These are phyloP conservation scores for Drosophila macrospina DNA, from an alignment of 2,888 invertebrate genomes.

Conservation along the genomic window DNA sequence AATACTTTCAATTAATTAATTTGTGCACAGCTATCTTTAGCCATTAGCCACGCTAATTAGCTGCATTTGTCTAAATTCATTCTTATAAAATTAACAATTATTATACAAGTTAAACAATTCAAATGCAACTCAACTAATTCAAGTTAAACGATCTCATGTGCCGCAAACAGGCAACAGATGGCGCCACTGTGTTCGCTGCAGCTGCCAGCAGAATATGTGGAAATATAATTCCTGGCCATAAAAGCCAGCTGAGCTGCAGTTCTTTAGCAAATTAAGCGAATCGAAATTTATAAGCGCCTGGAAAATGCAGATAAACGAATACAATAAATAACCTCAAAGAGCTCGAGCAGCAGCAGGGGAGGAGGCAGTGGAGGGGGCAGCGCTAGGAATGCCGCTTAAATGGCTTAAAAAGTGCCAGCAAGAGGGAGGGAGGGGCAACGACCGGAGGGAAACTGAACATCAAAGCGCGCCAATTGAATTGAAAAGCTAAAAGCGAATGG, in stretches of 20 bases:
- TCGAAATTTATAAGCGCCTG: slow-evolving; percentile 66
- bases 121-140: neutral
- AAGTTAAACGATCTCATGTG: neutral
- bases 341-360: neutral
- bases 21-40: slow-evolving; percentile 2
- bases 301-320: slow-evolving; percentile 74
- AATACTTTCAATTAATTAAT: slow-evolving; percentile 65
- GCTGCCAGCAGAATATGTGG: slow-evolving; percentile 25
- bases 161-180: slow-evolving; percentile 22
- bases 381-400: slow-evolving; percentile 34
- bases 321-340: slow-evolving; percentile 64
- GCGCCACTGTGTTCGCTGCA: slow-evolving; percentile 32
- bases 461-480: slow-evolving; percentile 68
- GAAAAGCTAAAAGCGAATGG: slow-evolving; percentile 45
- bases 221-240: slow-evolving; percentile 69
- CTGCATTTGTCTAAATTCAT: neutral
- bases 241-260: slow-evolving; percentile 60
- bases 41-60: neutral
- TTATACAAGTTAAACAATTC: neutral
- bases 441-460: slow-evolving; percentile 31
- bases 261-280: slow-evolving; percentile 67
- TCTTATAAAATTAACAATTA: neutral
- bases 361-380: slow-evolving; percentile 35
- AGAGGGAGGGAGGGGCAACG: neutral
- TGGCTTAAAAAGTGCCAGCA: slow-evolving; percentile 11